phyloP scores from a whole-genome alignment of 2,888 invertebrate genomes.

The Branchipolynoe longqiensis region DNA sequence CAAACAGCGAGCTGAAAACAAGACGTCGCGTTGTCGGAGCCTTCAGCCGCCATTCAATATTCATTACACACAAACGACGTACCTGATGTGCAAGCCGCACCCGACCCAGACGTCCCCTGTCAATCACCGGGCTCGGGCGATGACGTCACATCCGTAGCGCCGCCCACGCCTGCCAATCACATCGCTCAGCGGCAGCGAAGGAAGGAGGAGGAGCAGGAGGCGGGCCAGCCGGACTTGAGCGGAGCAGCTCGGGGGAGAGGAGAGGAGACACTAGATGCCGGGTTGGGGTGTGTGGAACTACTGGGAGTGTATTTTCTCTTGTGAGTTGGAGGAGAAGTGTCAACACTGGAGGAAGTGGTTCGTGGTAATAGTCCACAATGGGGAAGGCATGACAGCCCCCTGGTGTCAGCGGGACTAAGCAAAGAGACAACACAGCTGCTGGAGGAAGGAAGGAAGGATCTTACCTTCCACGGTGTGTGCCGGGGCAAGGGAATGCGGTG shows the following conservation, averaged over 20 bases:
- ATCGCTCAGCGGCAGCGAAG: background rate
- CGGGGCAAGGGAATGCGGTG: too few species aligned
- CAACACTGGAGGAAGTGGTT: conserved; percentile 3
- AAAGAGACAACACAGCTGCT: conserved; percentile 11
- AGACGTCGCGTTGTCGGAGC: background rate
- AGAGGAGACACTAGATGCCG: too few species aligned
- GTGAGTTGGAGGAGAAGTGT: background rate
- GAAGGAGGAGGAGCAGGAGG: background rate
- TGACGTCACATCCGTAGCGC: background rate
- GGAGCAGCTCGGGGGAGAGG: too few species aligned
- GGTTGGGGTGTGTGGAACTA: too few species aligned
- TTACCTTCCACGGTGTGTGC: too few species aligned
- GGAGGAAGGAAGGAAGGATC: conserved; percentile 12
- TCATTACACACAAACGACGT: background rate
- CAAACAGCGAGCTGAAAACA: background rate
- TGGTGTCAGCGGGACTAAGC: conserved; percentile 18
- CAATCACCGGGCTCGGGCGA: background rate
- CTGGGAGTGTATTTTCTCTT: conserved; percentile 16
- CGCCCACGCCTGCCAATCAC: conserved; percentile 32
- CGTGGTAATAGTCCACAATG: background rate
- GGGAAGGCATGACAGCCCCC: background rate
- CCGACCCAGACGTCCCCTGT: background rate
- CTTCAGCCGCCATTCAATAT: background rate
- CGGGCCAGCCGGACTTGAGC: too few species aligned
- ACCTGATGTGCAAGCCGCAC: conserved; percentile 9